phyloP scores from a whole-genome alignment of 2,888 invertebrate genomes.

The Tetramorium bicarinatum region DNA sequence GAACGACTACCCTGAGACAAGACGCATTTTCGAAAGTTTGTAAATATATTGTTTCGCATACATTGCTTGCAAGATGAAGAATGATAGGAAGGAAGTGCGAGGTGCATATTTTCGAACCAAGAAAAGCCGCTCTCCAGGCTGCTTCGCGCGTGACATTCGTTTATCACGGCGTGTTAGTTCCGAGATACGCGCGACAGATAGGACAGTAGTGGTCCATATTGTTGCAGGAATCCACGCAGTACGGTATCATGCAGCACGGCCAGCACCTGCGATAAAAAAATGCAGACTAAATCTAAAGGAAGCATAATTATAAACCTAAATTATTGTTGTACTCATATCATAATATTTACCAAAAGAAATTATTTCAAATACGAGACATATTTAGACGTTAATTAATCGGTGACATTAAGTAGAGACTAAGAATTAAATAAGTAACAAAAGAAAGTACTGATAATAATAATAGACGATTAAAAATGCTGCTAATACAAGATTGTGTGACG shows the following conservation, averaged over 20 bases:
- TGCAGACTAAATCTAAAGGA: too few relatives aligned
- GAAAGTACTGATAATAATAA: background rate
- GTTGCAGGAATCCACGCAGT: conserved; percentile 88
- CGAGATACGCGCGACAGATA: conserved; percentile 88
- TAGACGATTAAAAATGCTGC: background rate
- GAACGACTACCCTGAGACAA: background rate
- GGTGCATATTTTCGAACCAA: background rate
- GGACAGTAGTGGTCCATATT: conserved; percentile 89
- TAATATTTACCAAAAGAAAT: background rate
- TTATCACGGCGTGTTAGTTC: conserved; percentile 84
- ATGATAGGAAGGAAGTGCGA: background rate
- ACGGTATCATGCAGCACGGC: conserved; percentile 88
- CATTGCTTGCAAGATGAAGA: background rate
- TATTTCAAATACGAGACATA: background rate
- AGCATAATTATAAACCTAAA: background rate
- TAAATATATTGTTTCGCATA: background rate
- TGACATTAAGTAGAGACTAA: background rate
- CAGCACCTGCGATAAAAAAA: conserved; percentile 85
- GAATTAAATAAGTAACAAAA: background rate
- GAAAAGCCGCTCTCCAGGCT: conserved; percentile 58
- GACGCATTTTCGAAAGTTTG: background rate
- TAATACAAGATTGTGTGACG: background rate
- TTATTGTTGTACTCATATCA: background rate
- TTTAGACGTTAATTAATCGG: background rate
- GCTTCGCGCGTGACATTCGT: conserved; percentile 31